Conservation (phyloP, 2,888 invertebrate species). For the Agriotes lineatus region DNA sequence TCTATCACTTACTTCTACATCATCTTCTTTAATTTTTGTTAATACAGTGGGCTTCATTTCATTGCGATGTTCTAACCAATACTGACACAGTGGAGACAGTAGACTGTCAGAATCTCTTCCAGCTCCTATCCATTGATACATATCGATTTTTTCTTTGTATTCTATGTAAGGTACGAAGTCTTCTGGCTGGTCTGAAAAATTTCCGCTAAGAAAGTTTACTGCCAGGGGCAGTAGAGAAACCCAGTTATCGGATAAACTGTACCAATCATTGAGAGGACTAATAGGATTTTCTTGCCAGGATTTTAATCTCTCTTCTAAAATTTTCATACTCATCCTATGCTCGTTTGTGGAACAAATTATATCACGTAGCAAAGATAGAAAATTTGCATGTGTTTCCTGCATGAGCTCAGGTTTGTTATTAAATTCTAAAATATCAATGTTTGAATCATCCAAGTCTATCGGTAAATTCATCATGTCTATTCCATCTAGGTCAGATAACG, state of each 20-base stretch:
- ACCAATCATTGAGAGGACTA: conserved; percentile 87
- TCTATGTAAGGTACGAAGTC: conserved; percentile 92
- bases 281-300: conserved; percentile 85
- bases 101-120: conserved; percentile 90
- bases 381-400: conserved; percentile 87
- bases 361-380: conserved; percentile 89
- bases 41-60: conserved; percentile 60
- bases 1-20: conserved; percentile 62
- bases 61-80: conserved; percentile 79
- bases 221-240: conserved; percentile 81
- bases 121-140: conserved; percentile 94
- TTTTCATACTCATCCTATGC: conserved; percentile 83
- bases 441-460: conserved; percentile 77
- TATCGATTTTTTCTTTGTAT: conserved; percentile 78
- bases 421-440: conserved; percentile 69
- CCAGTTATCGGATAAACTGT: conserved; percentile 79
- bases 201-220: conserved; percentile 86
- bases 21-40: conserved; percentile 62
- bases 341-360: conserved; percentile 88
- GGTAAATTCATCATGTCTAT: conserved; percentile 85
- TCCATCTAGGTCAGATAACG: conserved; percentile 70
- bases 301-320: conserved; percentile 79
- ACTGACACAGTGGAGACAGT: conserved; percentile 79
- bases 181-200: conserved; percentile 82
- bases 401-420: conserved; percentile 72